Base-by-base conservation (phyloP, 2,888 invertebrate species). In the Zelleria hepariella region DNA sequence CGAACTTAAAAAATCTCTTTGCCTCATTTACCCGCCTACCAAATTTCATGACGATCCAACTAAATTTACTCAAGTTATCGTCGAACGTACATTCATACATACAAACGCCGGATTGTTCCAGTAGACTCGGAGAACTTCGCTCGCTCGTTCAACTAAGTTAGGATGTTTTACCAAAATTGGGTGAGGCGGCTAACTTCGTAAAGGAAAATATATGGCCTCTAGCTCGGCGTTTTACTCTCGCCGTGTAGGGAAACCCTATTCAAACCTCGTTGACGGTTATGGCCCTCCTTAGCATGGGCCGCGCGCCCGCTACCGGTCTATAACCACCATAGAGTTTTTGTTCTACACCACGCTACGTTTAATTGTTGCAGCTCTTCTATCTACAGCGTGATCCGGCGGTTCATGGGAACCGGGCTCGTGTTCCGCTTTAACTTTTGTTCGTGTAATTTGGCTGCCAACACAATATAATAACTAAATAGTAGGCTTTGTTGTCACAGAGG, bases 251-350 rank as follows among this genome's bases (percentile, higher is more conserved):
- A 10, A 26, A 15, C 49, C 57, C 24, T 5, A 24, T 6, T 27
- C 10, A 8, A 78, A 75, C 77, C 82, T 82, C 80, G 81, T 82
- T 79, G 77, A 74, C 68, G 69, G 68, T 68, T 66, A 68, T 67
- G 67, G 67, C 74, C 78, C 80, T 77, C 68, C 74, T 84, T 83
- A 82, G 78, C 78, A 86, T 84, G 81, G 82, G 75, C 74, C 71
- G 79, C 85, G 83, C 82, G 84, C 78, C 73, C 76, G 86, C 86
- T 87, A 86, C 86, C 81, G 85, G 85, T 83, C 80, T 72, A 72
- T n/a, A n/a, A n/a, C n/a, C n/a, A 64, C 67, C 64, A 57, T 68
- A 69, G 70, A 66, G 77, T 82, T 78, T 80, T 77, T 73, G 66
- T 73, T 71, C 67, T 71, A 72, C 71, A 71, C 65, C 66, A 71